Evolutionary conservation across 2,797 vertebrate genomes (phyloP).

Genomic region (Spondyliosoma cantharus): DNA sequence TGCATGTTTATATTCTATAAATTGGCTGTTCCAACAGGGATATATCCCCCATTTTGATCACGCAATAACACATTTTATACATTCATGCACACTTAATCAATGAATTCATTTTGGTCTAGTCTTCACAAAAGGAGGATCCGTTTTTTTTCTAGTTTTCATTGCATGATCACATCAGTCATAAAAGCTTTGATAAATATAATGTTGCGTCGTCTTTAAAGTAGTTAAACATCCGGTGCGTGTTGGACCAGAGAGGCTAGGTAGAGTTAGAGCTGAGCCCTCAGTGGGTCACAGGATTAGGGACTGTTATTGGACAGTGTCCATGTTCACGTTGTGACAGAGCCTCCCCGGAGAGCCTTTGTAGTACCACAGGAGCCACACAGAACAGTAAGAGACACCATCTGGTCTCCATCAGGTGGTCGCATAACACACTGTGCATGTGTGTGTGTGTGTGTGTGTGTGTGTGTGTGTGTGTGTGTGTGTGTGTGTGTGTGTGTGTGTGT

Average conservation of each 20-base stretch:
- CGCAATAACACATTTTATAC: not conserved
- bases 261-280: slow-evolving; percentile 35
- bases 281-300: slow-evolving; percentile 33
- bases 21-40: not conserved
- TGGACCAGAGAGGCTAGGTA: not conserved
- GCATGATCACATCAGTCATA: not conserved
- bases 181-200: not conserved
- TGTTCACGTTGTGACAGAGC: slow-evolving; percentile 41
- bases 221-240: not conserved
- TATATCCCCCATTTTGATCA: not conserved
- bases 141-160: not conserved
- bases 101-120: no score
- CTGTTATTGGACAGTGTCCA: slow-evolving; percentile 62
- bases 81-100: not conserved
- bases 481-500: slow-evolving; percentile 9
- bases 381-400: slow-evolving; percentile 73
- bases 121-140: not conserved
- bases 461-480: slow-evolving; percentile 18
- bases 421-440: slow-evolving; percentile 34
- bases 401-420: slow-evolving; percentile 62
- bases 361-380: slow-evolving; percentile 57
- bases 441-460: slow-evolving; percentile 10
- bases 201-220: not conserved
- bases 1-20: not conserved
- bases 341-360: slow-evolving; percentile 67